Base-by-base conservation (phyloP, 2,113 vertebrate species). In the Tamias sibiricus region DNA sequence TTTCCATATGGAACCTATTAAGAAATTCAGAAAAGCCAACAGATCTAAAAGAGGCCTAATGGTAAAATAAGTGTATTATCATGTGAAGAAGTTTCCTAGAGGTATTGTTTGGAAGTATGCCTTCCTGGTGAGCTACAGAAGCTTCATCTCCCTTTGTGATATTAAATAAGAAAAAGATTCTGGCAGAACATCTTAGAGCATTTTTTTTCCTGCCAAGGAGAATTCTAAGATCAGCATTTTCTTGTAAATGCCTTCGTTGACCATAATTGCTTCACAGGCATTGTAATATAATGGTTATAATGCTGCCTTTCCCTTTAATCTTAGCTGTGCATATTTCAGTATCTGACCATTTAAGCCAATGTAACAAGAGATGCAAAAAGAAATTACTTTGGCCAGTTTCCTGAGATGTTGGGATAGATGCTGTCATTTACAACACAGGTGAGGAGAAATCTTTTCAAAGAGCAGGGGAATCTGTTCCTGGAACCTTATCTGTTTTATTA, bases 361-460 rank as follows among this genome's bases (percentile, higher is more conserved):
- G 26, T 93, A 83, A 69, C 44, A 91, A 90, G 87, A 94, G 40
- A 87, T 19, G 81, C 69, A 80, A 57, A 96, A 97, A 97, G 64
- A 94, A 96, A 97, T 97, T 91, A 80, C 88, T 94, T 95, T 79
- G 79, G 79, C 69, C 8, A 3, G 42, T 96, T 81, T 84, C 83
- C 89, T 79, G 82, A 95, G 88, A 91, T 94, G 42, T 44, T 80
- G 49, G 93, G 76, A 71, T 87, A 92, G 80, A 94, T 93, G 80
- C 80, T 96, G 76, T 87, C 85, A 66, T 84, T 97, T 95, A 68
- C 2, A 95, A 42, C 72, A 47, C 17, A 37, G 69, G 42, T 79
- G 76, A 77, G 79, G n/a, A 94, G 44, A 89, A 95, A 84, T 74
- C 57, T 87, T 74, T 86, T 68, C 59, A 91, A 76, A 80, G 80